phyloP scores from a whole-genome alignment of 2,113 vertebrate species.

The Speoplatyrhinus poulsoni region DNA sequence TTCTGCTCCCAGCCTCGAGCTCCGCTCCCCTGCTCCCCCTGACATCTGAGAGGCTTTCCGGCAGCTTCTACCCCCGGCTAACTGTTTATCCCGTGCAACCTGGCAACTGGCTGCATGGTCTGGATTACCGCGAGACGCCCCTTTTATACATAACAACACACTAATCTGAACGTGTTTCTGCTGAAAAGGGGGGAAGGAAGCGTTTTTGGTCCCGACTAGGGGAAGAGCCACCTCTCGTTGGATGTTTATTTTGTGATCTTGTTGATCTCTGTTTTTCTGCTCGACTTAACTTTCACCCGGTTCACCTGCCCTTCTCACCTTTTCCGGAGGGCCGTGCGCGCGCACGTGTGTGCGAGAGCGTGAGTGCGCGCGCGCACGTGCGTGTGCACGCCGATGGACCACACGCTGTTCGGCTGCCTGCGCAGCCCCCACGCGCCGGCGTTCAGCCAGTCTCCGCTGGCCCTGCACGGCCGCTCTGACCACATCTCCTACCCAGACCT shows the following conservation, averaged over 20 bases:
- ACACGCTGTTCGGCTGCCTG: conserved; percentile 97
- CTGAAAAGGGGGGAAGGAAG: conserved; percentile 57
- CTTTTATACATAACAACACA: conserved; percentile 37
- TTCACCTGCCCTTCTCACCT: conserved; percentile 34
- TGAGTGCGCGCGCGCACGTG: neutral
- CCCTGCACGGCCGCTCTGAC: conserved; percentile 93
- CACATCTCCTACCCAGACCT: conserved; percentile 97
- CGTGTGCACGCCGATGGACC: conserved; percentile 82
- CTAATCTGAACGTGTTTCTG: conserved; percentile 36
- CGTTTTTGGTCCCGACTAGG: conserved; percentile 29
- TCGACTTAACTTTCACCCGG: conserved; percentile 30
- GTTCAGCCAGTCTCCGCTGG: conserved; percentile 89
- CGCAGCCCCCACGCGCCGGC: conserved; percentile 91
- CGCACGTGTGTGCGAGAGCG: too few relatives aligned
- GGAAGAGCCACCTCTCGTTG: conserved; percentile 46
- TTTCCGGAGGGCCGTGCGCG: conserved; percentile 64
- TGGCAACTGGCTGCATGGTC: conserved; percentile 79
- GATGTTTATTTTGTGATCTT: conserved; percentile 56
- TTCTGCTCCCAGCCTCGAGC: conserved; percentile 79
- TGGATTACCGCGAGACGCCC: conserved; percentile 80
- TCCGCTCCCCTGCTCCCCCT: conserved; percentile 79
- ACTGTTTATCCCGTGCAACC: conserved; percentile 68
- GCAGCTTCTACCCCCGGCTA: conserved; percentile 73
- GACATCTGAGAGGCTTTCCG: conserved; percentile 84
- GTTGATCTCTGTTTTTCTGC: conserved; percentile 19